These are phyloP conservation scores for Pseudomyrmex dendroicus DNA, from an alignment of 1,140 invertebrate genomes.

Conservation along the genomic window DNA sequence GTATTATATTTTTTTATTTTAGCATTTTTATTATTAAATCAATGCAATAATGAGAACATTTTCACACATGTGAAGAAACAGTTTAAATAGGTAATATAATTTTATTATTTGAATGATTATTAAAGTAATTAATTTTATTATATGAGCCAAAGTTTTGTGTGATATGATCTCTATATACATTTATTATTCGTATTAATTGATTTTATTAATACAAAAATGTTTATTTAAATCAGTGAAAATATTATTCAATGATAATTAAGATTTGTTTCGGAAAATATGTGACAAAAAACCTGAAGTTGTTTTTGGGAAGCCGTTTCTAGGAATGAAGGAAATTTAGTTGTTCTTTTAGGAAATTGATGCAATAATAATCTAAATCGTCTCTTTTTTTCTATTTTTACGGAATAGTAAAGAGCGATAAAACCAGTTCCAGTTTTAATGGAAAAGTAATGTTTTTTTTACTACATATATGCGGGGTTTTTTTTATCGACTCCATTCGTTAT, in stretches of 20 bases:
- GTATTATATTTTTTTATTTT: neutral
- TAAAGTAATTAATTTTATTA: too few species aligned
- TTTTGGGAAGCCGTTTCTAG: conserved; percentile 50
- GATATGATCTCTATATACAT: too few species aligned
- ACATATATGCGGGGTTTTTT: neutral
- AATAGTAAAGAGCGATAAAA: conserved; percentile 80
- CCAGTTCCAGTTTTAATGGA: conserved; percentile 85
- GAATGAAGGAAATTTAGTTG: conserved; percentile 58
- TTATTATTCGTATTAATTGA: conserved; percentile 10
- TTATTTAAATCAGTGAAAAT: conserved; percentile 2
- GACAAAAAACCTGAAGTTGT: too few species aligned
- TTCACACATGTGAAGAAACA: too few species aligned
- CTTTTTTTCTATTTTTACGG: conserved; percentile 78
- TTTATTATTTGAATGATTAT: too few species aligned
- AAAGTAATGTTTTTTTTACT: conserved; percentile 78
- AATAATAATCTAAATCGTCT: conserved; percentile 74
- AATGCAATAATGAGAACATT: too few species aligned
- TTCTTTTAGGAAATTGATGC: conserved; percentile 66
- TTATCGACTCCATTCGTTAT: conserved; percentile 15
- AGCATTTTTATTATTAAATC: too few species aligned
- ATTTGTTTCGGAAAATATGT: conserved; percentile 26
- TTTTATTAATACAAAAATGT: conserved; percentile 8
- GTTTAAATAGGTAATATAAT: too few species aligned
- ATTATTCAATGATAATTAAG: neutral
- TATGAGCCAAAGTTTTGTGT: too few species aligned